phyloP scores from a whole-genome alignment of 2,888 invertebrate species.

The Hemaris fuciformis region DNA sequence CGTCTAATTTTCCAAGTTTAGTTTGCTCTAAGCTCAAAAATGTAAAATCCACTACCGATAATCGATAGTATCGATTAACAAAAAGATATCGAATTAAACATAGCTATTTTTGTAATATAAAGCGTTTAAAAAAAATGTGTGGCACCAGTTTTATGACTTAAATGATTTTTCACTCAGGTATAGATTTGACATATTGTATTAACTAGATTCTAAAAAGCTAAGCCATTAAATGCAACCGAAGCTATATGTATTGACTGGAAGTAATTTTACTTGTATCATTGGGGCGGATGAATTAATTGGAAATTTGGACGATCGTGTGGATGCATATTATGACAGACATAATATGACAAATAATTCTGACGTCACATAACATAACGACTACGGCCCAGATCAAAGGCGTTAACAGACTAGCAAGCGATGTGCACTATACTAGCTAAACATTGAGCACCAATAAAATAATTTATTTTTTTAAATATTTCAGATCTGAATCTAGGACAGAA shows the following conservation, averaged over 20 bases:
- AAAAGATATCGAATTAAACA: too few relatives aligned
- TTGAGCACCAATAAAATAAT: slow-evolving; percentile 40
- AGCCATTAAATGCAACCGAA: not conserved
- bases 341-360: slow-evolving; percentile 42
- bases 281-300: not conserved
- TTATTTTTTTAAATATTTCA: not conserved
- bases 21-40: too few relatives aligned
- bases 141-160: too few relatives aligned
- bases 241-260: not conserved
- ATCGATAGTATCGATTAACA: not conserved
- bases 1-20: not conserved
- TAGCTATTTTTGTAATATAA: too few relatives aligned
- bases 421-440: slow-evolving; percentile 30
- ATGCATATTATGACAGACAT: slow-evolving; percentile 7
- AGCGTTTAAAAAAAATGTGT: too few relatives aligned
- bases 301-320: slow-evolving; percentile 3
- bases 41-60: not conserved
- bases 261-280: not conserved
- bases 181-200: too few relatives aligned
- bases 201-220: too few relatives aligned
- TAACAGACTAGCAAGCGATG: slow-evolving; percentile 52
- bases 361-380: slow-evolving; percentile 33
- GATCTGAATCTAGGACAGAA: not conserved
- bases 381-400: slow-evolving; percentile 44
- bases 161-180: not conserved